These are phyloP conservation scores for Rousettus leschenaultii DNA, from an alignment of 2,113 vertebrate genomes.

Conservation along the genomic window DNA sequence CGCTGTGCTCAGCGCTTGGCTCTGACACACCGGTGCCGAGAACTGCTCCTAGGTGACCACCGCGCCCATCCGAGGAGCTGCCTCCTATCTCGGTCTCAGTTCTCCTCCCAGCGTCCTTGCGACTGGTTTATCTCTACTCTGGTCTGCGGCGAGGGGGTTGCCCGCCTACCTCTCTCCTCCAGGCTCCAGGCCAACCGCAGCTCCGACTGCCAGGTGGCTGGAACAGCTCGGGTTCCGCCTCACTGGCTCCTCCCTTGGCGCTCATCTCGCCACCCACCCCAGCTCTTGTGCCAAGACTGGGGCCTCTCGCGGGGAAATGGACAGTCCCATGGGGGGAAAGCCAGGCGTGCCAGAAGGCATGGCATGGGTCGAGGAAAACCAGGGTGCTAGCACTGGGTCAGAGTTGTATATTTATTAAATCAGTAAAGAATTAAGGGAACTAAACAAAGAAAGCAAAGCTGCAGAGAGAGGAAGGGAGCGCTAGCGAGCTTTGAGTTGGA, in stretches of 20 bases:
- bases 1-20: too few species aligned
- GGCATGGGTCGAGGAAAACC: fast-evolving
- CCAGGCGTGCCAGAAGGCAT: fast-evolving
- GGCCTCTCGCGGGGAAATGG: neutral
- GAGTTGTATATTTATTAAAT: neutral
- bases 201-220: fast-evolving
- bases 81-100: neutral
- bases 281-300: fast-evolving
- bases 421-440: neutral
- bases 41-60: neutral
- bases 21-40: fast-evolving
- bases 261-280: neutral
- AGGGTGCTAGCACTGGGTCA: neutral
- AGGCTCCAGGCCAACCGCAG: neutral
- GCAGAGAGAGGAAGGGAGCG: fast-evolving
- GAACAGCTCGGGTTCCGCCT: fast-evolving
- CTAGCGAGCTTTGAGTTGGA: too few species aligned
- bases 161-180: neutral
- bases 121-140: neutral
- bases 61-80: fast-evolving
- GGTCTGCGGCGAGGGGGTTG: fast-evolving
- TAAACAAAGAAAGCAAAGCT: neutral
- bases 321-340: fast-evolving
- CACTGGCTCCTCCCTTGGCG: fast-evolving
- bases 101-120: neutral